Base-by-base conservation (phyloP, 2,113 vertebrate species). In the Melanerpes aurifrons region DNA sequence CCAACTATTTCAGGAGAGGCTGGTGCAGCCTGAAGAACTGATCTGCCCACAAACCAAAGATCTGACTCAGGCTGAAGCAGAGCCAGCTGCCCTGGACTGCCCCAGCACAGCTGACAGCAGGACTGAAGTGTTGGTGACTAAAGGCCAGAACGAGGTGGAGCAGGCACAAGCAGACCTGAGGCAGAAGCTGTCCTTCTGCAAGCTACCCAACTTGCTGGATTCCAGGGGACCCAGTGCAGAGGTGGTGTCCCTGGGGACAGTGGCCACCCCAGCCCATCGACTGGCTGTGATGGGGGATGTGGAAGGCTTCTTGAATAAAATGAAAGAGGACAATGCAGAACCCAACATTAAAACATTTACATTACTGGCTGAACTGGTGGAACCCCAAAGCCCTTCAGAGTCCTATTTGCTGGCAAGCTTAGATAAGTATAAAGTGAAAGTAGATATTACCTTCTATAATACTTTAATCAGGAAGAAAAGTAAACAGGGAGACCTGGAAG, bases 401-500 rank as follows among this genome's bases (percentile, higher is more conserved):
- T 94, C 97, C 59, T 95, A 95, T 14, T 90, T 99, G 83, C 93
- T 99, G 80, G 84, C 86, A 2, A 43, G 96, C 4, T 93, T 99
- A 73, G 98, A 98, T 22, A 50, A 93, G 14, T 85, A 98, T 82
- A 87, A 93, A 9, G 86, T 99, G 48, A 98, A 98, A 91, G 98
- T 98, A 1, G 99, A 99, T 5, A 87, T 98, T 20, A 97, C 97
- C 0, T 99, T 99, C 94, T 99, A 99, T 83, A 99, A 99, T 86
- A 98, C 98, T 1, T 97, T 98, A 92, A 97, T 99, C 68, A 98
- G 97, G 83, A 98, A 97, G 92, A 97, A 97, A 50, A 98, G 98
- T 67, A 99, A 96, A 96, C 86, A 67, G 17, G 97, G 98, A 40
- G 97, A 98, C 84, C 93, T 98, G 61, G 96, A 98, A 28, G 98